These are phyloP conservation scores for Meta bourneti DNA, from an alignment of 2,888 invertebrate genomes.

Conservation along the genomic window DNA sequence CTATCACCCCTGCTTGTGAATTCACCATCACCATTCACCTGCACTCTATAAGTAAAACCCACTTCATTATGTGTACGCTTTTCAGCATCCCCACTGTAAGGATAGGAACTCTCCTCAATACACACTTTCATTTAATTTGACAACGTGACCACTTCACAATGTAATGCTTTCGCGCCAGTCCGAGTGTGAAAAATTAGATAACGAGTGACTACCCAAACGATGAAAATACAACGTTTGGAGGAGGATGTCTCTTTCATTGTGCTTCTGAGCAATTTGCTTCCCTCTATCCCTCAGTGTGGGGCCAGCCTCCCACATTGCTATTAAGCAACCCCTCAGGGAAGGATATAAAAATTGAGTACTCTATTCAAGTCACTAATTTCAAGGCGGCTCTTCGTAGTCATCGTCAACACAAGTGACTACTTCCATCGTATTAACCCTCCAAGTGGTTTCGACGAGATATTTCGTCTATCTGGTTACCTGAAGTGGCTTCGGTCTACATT, in stretches of 20 bases:
- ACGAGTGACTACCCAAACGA: not conserved
- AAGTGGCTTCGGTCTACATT: too few relatives aligned
- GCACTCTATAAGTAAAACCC: not conserved
- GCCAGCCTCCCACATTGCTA: not conserved
- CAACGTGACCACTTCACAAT: not conserved
- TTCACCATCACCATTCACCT: not conserved
- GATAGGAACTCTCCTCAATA: not conserved
- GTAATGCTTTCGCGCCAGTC: not conserved
- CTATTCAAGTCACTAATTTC: too few relatives aligned
- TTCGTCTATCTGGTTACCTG: too few relatives aligned
- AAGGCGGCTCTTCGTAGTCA: too few relatives aligned
- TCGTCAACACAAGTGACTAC: too few relatives aligned
- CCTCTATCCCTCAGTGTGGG: not conserved
- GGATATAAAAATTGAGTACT: not conserved
- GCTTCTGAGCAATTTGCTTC: not conserved
- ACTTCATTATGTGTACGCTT: not conserved
- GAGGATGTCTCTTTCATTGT: not conserved
- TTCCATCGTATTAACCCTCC: too few relatives aligned
- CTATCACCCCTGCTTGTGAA: too few relatives aligned
- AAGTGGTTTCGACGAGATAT: too few relatives aligned
- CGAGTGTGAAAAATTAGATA: not conserved
- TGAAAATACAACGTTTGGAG: not conserved
- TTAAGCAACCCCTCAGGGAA: not conserved
- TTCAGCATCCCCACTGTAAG: not conserved
- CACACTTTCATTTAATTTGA: not conserved